Base-by-base conservation (phyloP, 2,888 invertebrate species). In the Temnothorax rugatulus region DNA sequence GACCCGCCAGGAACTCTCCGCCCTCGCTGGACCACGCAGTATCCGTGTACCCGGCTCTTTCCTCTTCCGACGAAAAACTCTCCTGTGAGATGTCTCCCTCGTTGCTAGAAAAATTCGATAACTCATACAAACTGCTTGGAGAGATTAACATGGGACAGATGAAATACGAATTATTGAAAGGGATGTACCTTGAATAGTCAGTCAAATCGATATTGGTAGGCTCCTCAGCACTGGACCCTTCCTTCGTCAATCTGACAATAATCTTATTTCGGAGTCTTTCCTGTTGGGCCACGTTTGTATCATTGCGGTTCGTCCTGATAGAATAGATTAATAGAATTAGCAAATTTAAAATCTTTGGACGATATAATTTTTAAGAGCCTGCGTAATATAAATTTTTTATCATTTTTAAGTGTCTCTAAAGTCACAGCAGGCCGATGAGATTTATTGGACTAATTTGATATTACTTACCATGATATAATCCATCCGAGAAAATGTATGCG, bases 171-270 rank as follows among this genome's bases (percentile, higher is more conserved):
- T 41, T 44, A 59, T 47, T 9, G 4, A 4, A 1, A 61, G 15
- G 15, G 5, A n/a, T 18, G 13, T 86, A 98, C 98, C 98, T 98
- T 11, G 98, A 98, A 94, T 98, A 98, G 95, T 98, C 98, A 41
- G 98, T 98, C 44, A 98, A 95, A 85, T 97, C 97, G 89, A 98
- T 98, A 94, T 98, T 98, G 3, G 97, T 97, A 18, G 98, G 98
- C 94, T 98, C 98, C 91, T 98, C 98, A 11, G 98, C 98, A 93
- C 97, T 98, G 0, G 98, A 98, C 52, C 98, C 98, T 95, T 97
- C 97, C 94, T 97, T 97, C 88, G 97, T 95, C 87, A 98, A 95
- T 93, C 98, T 96, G 87, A 97, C 97, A 71, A 98, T 96, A 91
- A 98, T 98, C 96, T 98, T 98, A 84, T 96, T 96, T 89, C 98